phyloP scores from a whole-genome alignment of 2,797 vertebrate genomes.

The Oreonectes daqikongensis region DNA sequence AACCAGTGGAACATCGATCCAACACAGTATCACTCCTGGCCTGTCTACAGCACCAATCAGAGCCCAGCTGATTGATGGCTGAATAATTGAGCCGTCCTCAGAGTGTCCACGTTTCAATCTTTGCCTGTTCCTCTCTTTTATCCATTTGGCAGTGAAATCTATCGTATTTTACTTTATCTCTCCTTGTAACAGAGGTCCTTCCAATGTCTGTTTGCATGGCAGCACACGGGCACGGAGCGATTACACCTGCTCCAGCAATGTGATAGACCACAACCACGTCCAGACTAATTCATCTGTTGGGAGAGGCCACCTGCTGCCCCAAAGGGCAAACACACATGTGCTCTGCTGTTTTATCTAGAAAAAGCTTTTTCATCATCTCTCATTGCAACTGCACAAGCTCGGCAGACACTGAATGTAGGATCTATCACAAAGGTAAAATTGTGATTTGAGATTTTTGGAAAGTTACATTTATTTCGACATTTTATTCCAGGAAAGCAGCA shows the following conservation, averaged over 20 bases:
- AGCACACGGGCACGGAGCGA: constrained; percentile 64
- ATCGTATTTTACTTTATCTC: constrained; percentile 74
- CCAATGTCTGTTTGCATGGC: constrained; percentile 71
- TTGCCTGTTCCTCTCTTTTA: constrained; percentile 55
- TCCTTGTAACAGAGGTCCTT: constrained; percentile 71
- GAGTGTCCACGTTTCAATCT: constrained; percentile 70
- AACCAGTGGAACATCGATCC: constrained; percentile 74
- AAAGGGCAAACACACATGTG: constrained; percentile 64
- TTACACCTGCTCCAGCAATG: constrained; percentile 52
- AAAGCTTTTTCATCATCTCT: constrained; percentile 38
- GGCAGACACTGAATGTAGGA: background rate
- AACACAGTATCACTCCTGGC: constrained; percentile 67
- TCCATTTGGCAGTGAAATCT: constrained; percentile 66
- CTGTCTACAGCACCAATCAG: constrained; percentile 75
- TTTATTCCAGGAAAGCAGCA: background rate
- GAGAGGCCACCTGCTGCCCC: constrained; percentile 70
- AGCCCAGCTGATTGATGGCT: constrained; percentile 74
- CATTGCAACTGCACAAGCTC: background rate
- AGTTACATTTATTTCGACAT: no score
- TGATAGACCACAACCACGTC: constrained; percentile 67
- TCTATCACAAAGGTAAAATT: background rate
- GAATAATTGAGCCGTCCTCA: constrained; percentile 77
- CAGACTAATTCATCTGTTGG: constrained; percentile 74
- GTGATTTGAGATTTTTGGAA: background rate
- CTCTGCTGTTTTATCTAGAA: constrained; percentile 62